Base-by-base conservation (phyloP, 2,888 invertebrate genomes). In the Plagodis dolabraria region DNA sequence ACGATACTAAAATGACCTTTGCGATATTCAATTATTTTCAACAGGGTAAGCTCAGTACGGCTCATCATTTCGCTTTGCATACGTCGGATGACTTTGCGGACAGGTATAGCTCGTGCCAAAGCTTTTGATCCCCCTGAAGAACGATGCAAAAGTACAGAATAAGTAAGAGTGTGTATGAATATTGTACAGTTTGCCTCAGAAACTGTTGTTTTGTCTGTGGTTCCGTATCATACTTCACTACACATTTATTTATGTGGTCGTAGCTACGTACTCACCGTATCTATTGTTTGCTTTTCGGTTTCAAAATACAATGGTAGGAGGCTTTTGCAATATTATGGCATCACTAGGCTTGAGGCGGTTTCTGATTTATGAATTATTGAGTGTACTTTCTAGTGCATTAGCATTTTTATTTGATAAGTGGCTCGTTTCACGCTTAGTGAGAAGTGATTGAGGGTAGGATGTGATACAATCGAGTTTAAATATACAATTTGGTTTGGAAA, bases 391-490 rank as follows among this genome's bases (percentile, higher is more conserved):
- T 47, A 60, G 53, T 54, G 56, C 58, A 64, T 65, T 68, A 65
- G 60, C 68, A 68, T 68, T 65, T 68, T 64, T 68, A 68, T 68
- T 68, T 63, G 62, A 53, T 55, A 48, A 47, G 45, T 56, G 58
- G 57, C 64, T 68, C 63, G 61, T 67, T 67, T 65, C 46, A 11
- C 4, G 8, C 11, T 33, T 22, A 52, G 34, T 38, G 52, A 45
- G 33, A 49, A 12, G 36, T 42, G 38, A 45, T 36, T 36, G 36
- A 36, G 36, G 36, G 8, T 2, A 22, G 4, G 22, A 22, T 22
- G 22, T 22, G 22, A 22, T 4, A 22, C 22, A 4, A 22, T 22
- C 22, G 22, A 22, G 22, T 22, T 22, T 22, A 22, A 22, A 22
- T 22, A 22, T 22, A 22, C 22, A 22, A 22, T 22, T 22, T 22